Base-by-base conservation (phyloP, 2,113 vertebrate genomes). In the Barnardius zonarius region DNA sequence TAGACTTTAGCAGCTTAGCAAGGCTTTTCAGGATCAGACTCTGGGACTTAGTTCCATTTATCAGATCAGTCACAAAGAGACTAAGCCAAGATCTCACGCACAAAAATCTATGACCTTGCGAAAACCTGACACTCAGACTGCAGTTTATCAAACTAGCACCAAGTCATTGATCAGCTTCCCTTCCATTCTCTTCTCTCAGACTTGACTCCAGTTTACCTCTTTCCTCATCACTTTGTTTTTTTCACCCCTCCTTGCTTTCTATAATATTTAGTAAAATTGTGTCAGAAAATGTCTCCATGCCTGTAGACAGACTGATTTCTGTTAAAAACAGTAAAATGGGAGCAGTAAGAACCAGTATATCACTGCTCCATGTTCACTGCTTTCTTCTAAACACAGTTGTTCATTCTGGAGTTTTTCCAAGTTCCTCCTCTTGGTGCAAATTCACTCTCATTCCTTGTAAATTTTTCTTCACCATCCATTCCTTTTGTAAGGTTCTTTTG, bases 401-500 rank as follows among this genome's bases (percentile, higher is more conserved):
- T 92, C 69, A 25, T 17, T 72, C 27, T 75, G 67, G 30, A 91
- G 51, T 22, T 79, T 86, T 94, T 61, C 55, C 44, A 83, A 23
- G 37, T 80, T 72, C 59, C 23, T 70, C 51, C 30, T 86, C 37
- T 79, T n/a, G 51, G 17, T 79, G 31, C 13, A 78, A 81, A 93
- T 89, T 78, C 30, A 66, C 83, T 88, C 33, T 61, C 41, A 37
- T 6, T 67, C 37, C 79, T 54, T 48, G 19, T 57, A 68, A 52
- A 49, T 84, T 84, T 91, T 92, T 82, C 51, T 89, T 80, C 49
- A 78, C 61, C 28, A 66, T 51, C 20, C 10, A 1, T 59, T 91
- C 39, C 48, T 94, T 88, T 95, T 83, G 28, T 80, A 94, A 93
- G 46, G 17, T 49, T 88, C 11, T 66, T 44, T 90, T 86, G 86